Percentiles rank a stretch among this genome's conserved stretches.
phyloP scores from a whole-genome alignment of 2,797 vertebrate genomes.

The Melanotaenia parkinsoni region DNA sequence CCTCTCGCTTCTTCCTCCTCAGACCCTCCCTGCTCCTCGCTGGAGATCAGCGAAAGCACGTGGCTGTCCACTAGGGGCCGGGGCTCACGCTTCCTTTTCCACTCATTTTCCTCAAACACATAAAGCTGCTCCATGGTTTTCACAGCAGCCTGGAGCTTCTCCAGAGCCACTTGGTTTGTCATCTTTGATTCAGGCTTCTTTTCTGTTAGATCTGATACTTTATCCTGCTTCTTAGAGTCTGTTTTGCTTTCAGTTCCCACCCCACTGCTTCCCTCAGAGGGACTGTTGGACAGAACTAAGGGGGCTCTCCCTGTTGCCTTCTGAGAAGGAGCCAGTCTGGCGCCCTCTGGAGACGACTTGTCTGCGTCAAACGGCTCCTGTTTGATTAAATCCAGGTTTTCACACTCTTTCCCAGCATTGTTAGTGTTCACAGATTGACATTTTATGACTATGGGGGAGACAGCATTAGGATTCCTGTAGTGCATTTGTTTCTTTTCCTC shows the following conservation, averaged over 20 bases:
- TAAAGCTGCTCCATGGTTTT: slow-evolving; percentile 97
- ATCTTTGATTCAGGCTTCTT: slow-evolving; percentile 80
- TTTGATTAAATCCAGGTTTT: slow-evolving; percentile 51
- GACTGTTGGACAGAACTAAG: slow-evolving; percentile 63
- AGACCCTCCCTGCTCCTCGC: slow-evolving; percentile 66
- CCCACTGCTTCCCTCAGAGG: slow-evolving; percentile 77
- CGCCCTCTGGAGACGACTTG: slow-evolving; percentile 84
- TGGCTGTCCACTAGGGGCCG: slow-evolving; percentile 86
- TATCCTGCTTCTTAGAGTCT: slow-evolving; percentile 79
- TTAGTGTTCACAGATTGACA: slow-evolving; percentile 91
- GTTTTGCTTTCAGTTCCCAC: slow-evolving; percentile 83
- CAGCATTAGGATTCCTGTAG: slow-evolving; percentile 72
- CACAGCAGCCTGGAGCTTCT: slow-evolving; percentile 94
- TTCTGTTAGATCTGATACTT: slow-evolving; percentile 67
- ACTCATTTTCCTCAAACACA: slow-evolving; percentile 91
- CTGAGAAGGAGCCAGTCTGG: slow-evolving; percentile 78
- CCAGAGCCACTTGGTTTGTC: slow-evolving; percentile 83
- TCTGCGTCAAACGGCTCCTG: slow-evolving; percentile 56
- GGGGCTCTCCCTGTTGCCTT: slow-evolving; percentile 72
- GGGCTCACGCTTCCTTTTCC: slow-evolving; percentile 90
- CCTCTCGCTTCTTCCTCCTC: slow-evolving; percentile 54
- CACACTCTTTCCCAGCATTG: slow-evolving; percentile 69
- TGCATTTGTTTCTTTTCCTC: slow-evolving; percentile 82
- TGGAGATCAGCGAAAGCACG: slow-evolving; percentile 88
- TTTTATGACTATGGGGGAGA: slow-evolving; percentile 92